These are phyloP conservation scores for Phyllostomus discolor DNA, from an alignment of 2,113 vertebrate species.

Conservation along the genomic window DNA sequence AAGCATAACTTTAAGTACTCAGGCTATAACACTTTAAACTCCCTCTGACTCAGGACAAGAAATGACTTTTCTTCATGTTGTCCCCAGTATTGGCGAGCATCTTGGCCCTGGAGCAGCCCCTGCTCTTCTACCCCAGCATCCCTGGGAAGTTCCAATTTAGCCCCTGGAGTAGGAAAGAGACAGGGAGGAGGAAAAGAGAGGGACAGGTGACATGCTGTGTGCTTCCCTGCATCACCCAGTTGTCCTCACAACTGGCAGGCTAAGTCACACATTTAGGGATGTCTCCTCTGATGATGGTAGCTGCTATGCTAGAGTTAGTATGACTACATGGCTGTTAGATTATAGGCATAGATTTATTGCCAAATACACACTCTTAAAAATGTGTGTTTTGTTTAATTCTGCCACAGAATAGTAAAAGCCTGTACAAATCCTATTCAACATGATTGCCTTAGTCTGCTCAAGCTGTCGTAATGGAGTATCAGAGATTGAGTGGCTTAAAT, in stretches of 20 bases:
- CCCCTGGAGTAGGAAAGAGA: background rate
- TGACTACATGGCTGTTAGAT: background rate
- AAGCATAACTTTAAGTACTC: background rate
- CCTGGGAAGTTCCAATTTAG: background rate
- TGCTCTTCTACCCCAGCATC: no score
- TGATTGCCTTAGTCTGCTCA: background rate
- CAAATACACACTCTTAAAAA: background rate
- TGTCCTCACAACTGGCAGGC: background rate
- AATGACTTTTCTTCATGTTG: fast-evolving
- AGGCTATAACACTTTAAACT: background rate
- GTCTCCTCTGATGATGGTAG: background rate
- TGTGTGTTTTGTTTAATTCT: background rate
- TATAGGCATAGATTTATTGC: background rate
- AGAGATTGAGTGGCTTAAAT: background rate
- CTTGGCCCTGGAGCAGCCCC: no score
- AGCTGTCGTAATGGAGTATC: no score
- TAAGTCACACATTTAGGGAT: background rate
- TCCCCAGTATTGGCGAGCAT: background rate
- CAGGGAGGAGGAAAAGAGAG: background rate
- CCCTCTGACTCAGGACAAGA: background rate
- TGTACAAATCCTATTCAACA: background rate
- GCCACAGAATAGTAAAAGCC: background rate
- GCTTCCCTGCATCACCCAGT: background rate
- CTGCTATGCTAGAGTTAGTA: background rate
- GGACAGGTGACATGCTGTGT: fast-evolving